Base-by-base conservation (phyloP, 2,797 vertebrate genomes). In the Chanos chanos region DNA sequence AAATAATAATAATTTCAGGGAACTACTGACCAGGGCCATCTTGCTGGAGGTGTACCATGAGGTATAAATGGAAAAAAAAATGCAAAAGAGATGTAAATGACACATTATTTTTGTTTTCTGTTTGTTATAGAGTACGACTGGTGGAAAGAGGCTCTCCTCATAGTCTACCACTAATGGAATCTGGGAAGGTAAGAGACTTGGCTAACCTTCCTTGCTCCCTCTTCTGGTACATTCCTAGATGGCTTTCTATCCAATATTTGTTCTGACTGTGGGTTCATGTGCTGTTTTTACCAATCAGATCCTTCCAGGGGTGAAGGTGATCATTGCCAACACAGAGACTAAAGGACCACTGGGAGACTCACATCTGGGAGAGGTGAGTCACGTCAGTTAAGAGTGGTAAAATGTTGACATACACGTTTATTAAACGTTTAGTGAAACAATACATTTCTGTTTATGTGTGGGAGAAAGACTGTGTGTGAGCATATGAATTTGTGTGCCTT, bases 121-220 rank as follows among this genome's bases (percentile, higher is more conserved):
- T 15, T n/a, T 39, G 50, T 41, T 12, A 66, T 25, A 98, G 96
- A 78, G 96, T 98, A 8, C 93, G 96, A 12, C 85, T 98, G 61
- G 95, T 98, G 7, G 96, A 98, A 83, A 92, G 93, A 77, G 96
- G 96, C 13, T 97, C 96, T 9, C 96, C 96, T 0, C 95, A 98
- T 79, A 95, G 95, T 70, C 82, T 98, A 53, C 94, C 96, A 0
- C 78, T 98, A 69, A 98, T 93, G 92, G 96, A 98, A 69, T 98
- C 96, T 70, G 96, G 96, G 48, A 98, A 98, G 94, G 96, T 98
- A 82, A 53, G 39, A 34, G 13, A 5, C 5, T 3, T 22, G 2
- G 22, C 24, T 22, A 18, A 24, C 19, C 8, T 9, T 40, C 36
- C 12, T 36, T 39, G 36, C 12, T 36, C 39, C 36, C 36, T 39